Evolutionary conservation across 2,113 vertebrate species (phyloP), one percentile per base, ranked within the genome.

Genomic region (Megaceryle maxima): DNA sequence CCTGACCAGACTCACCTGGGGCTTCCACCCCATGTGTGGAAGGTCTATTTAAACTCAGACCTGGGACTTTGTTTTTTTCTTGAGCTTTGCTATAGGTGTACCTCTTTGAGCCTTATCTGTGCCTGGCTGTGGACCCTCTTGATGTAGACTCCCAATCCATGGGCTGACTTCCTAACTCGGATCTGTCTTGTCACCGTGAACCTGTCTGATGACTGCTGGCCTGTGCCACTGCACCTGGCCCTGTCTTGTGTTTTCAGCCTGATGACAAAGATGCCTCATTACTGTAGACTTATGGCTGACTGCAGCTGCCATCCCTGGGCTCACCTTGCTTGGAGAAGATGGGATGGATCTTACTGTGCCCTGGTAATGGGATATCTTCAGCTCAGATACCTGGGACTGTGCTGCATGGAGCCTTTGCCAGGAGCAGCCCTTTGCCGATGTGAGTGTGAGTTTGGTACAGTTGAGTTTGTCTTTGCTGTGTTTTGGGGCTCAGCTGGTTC

Each of bases 21-120:
- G 3, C 13, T 20, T 55, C 18, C 33, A 26, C 33, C 37, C 43
- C 17, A 14, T 13, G 43, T 33, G 15, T 25, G 25, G 33, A 44
- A 92, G 25, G 28, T 20, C 31, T 82, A 62, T 62, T 89, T 67
- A 72, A 77, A 51, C 46, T 60, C 53, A 67, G 57, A 13, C 5
- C 10, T 9, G 14, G 19, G 8, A 0, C 3, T 44, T 56, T 37
- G 4, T 0, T n/a, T 1, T 9, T 4, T 55, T 50, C 4, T 20
- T 62, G 11, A 73, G 81, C 9, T 82, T 73, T 89, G 53, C 11
- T 63, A 37, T 20, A 10, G 53, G 13, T 51, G 14, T 39, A 1
- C 2, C 15, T 69, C 0, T 2, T 66, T 5, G 2, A 29, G 50
- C 4, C 7, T 21, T 77, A 35, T 29, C 31, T 1, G 0, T 20